Evolutionary conservation across 1,140 invertebrate species (phyloP).

Genomic region (Drosophila eugracilis): DNA sequence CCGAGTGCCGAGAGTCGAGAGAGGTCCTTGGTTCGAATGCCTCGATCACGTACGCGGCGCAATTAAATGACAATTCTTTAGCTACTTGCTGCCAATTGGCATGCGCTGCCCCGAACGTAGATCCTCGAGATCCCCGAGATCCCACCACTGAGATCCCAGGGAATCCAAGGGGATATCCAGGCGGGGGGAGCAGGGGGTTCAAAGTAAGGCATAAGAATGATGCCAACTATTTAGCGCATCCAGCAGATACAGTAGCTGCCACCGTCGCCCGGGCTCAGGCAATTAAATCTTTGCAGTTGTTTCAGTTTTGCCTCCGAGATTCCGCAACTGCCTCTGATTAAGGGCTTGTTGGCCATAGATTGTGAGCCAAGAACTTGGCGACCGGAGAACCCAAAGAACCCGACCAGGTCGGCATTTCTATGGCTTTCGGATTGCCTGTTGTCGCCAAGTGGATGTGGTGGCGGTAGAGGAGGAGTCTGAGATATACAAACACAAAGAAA

Average conservation of each 20-base stretch:
- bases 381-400: background rate
- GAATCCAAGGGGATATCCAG: no score
- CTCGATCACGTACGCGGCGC: constrained; percentile 82
- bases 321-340: constrained; percentile 72
- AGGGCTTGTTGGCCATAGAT: constrained; percentile 70
- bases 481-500: constrained; percentile 60
- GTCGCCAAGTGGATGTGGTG: constrained; percentile 16
- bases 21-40: constrained; percentile 62
- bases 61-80: constrained; percentile 84
- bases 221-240: constrained; percentile 82
- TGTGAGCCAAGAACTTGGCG: constrained; percentile 24
- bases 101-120: constrained; percentile 60
- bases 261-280: constrained; percentile 32
- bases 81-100: constrained; percentile 79
- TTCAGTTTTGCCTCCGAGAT: constrained; percentile 67
- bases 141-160: constrained; percentile 8
- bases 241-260: constrained; percentile 73
- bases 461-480: background rate
- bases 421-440: constrained; percentile 45
- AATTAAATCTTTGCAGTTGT: constrained; percentile 82
- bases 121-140: constrained; percentile 9
- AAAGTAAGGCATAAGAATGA: constrained; percentile 82
- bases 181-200: constrained; percentile 6
- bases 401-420: constrained; percentile 51
- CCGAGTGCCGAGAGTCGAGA: no score